Percentiles rank a stretch among this genome's conserved stretches.
phyloP scores from a whole-genome alignment of 2,113 vertebrate species.

The Erythrocercus mccallii region DNA sequence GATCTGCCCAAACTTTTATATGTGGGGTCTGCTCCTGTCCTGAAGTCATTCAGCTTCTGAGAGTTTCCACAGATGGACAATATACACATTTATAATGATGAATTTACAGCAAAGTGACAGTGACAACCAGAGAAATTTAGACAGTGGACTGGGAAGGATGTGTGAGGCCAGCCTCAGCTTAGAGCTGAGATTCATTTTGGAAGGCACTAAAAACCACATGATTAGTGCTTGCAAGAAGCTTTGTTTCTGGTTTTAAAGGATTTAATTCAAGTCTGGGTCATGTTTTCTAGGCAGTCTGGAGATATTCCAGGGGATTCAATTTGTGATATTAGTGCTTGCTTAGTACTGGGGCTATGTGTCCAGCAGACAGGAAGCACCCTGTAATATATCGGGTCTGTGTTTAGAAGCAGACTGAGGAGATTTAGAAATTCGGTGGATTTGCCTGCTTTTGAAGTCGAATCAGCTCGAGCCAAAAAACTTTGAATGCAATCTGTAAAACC shows the following conservation, averaged over 20 bases:
- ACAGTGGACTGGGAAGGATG: background rate
- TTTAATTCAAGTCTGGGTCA: conserved; percentile 50
- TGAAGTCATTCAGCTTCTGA: background rate
- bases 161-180: background rate
- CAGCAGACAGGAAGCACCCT: conserved; percentile 44
- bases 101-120: background rate
- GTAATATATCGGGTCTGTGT: conserved; percentile 11
- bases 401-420: conserved; percentile 40
- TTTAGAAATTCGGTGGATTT: conserved; percentile 43
- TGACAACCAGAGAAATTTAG: background rate
- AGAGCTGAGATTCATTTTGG: background rate
- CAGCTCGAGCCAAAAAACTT: conserved; percentile 18
- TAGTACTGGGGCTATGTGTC: background rate
- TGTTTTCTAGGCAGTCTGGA: conserved; percentile 54
- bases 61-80: background rate
- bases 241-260: conserved; percentile 36
- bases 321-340: background rate
- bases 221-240: conserved; percentile 24
- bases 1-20: background rate
- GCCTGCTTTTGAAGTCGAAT: conserved; percentile 31
- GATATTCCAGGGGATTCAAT: conserved; percentile 44
- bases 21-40: background rate
- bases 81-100: background rate
- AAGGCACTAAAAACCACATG: background rate
- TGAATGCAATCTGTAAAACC: conserved; percentile 18